Evolutionary conservation across 1,140 invertebrate species (phyloP).

Genomic region (Caenorhabditis briggsae): DNA sequence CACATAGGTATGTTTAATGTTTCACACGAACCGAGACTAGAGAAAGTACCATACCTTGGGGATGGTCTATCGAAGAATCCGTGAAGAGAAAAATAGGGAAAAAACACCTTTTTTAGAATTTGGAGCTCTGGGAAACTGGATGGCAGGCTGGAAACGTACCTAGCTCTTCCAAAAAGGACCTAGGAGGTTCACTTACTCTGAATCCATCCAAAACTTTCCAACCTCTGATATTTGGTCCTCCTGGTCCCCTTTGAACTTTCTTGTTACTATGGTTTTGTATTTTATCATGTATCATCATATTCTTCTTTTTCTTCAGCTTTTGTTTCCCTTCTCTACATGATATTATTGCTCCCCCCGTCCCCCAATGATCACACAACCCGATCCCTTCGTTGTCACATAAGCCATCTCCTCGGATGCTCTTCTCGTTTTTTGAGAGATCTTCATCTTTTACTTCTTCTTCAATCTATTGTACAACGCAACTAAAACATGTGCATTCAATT

Average conservation of each 20-base stretch:
- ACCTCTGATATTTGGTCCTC: background rate
- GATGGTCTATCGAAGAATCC: no score
- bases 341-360: background rate
- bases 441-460: background rate
- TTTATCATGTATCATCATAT: background rate
- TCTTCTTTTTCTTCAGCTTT: background rate
- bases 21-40: no score
- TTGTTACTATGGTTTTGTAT: background rate
- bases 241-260: background rate
- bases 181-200: no score
- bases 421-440: slow-evolving; percentile 39
- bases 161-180: no score
- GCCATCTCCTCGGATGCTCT: slow-evolving; percentile 10
- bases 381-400: slow-evolving; percentile 45
- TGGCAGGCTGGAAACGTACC: no score
- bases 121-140: no score
- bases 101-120: no score
- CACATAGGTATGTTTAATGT: no score
- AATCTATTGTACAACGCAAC: slow-evolving; percentile 2
- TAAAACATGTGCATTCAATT: slow-evolving; percentile 56
- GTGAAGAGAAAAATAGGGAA: no score
- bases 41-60: no score
- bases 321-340: background rate
- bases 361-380: slow-evolving; percentile 13
- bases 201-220: no score